Base-by-base conservation (phyloP, 2,888 invertebrate species). In the Argyresthia albistria region DNA sequence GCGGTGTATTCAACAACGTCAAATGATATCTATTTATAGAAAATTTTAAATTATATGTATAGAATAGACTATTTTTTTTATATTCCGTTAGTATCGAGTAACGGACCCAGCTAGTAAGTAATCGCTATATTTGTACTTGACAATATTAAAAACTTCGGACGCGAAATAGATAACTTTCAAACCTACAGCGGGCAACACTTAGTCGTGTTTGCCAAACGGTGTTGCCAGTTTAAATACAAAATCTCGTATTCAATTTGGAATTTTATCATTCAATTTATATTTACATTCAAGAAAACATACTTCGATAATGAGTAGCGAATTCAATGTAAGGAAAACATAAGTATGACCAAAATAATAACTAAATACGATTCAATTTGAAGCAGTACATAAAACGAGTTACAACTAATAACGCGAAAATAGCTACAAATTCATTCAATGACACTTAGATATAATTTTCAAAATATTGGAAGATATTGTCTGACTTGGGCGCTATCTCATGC, bases 121-220 rank as follows among this genome's bases (percentile, higher is more conserved):
- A 76, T 68, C 69, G 67, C 75, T 80, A 80, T 67, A 75, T 83
- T 83, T 83, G 83, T 82, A 83, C 82, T 83, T 79, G 74, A 70
- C 71, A 69, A 70, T 69, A 69, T 66, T 69, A 70, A 75, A 67
- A 64, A 73, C 70, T 69, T 65, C 75, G 78, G 76, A 76, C 80
- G 76, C 71, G 74, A 75, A 75, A 70, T 67, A 69, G 65, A 72
- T 70, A 25, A 25, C 25, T 25, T 25, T 73, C 70, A 68, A 62
- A 71, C 70, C 71, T 67, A 73, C 73, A 67, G 65, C 66, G 65
- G 69, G 54, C 60, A 64, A 62, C 62, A 64, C 58, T 59, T 10
- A 25, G 46, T 9, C 14, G 36, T 48, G 37, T 48, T 48, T 37
- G 48, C 15, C 48, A 37, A 48, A 36, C 15, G 12, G 35, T 12